Base-by-base conservation (phyloP, 2,113 vertebrate genomes). In the Murina feae region DNA sequence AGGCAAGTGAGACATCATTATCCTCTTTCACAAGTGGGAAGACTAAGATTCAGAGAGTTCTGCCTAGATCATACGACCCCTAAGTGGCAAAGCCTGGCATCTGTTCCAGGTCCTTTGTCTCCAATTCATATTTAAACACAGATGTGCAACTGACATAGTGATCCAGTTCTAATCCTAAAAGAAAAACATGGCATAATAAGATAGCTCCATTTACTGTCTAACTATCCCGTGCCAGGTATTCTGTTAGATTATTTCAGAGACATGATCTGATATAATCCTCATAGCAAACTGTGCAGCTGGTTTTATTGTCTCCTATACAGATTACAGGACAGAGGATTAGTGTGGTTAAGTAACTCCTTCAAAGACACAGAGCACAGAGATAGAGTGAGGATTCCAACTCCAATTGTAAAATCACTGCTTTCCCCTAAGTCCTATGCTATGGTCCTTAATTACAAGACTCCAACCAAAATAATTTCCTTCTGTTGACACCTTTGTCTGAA, bases 51-150 rank as follows among this genome's bases (percentile, higher is more conserved):
- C 74, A 63, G 63, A 71, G 20, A 63, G 20, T 37, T 96, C 58
- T 71, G 53, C n/a, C 30, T 51, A 51, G 82, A 76, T 82, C 85
- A 6, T 6, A 49, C 20, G 58, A 69, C 9, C 32, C 49, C 72
- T 86, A 55, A 42, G 55, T 37, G 55, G 47, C 42, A 86, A 91
- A 72, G 42, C 16, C 75, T 86, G 53, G 16, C 32, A 60, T 83
- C 44, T 79, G 23, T 23, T 86, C 69, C 37, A 53, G 44, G 66
- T 66, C 42, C 14, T 87, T 87, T 49, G n/a, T 95, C 55, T 76
- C 44, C 66, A 79, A 51, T 63, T 95, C 71, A 39, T 92, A 21
- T 71, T 82, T 90, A 87, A 76, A 93, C 28, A 84, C 85, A 96
- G 53, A 81, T 42, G 25, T 95, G 65, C 49, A 75, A 9, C 35